phyloP scores from a whole-genome alignment of 2,113 vertebrate genomes.

The Hirundichthys speculiger region DNA sequence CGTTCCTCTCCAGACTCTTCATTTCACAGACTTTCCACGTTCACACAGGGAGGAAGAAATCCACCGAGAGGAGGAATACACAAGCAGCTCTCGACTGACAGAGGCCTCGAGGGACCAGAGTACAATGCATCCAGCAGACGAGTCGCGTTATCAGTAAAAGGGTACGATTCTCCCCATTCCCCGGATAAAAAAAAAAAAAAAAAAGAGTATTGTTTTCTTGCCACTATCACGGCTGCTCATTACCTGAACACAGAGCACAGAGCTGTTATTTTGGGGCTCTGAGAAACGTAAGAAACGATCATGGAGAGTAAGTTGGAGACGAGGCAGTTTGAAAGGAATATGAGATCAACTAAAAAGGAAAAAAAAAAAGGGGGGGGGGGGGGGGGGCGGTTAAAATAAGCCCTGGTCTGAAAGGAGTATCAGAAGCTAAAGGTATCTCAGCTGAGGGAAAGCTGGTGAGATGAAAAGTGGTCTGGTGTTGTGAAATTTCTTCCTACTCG shows the following conservation, averaged over 20 bases:
- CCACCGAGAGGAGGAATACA: constrained; percentile 46
- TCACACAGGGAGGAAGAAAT: constrained; percentile 43
- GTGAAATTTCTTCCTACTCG: no score
- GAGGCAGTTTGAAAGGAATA: background rate
- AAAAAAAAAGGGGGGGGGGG: background rate
- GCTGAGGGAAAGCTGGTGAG: background rate
- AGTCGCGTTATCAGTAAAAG: constrained; percentile 50
- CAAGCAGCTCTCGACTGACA: constrained; percentile 39
- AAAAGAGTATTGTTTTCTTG: constrained; percentile 22
- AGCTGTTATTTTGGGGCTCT: constrained; percentile 26
- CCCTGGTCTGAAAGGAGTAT: background rate
- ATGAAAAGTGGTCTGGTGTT: constrained; percentile 35
- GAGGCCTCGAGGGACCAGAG: constrained; percentile 53
- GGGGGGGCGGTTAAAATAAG: constrained; percentile 3
- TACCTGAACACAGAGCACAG: constrained; percentile 42
- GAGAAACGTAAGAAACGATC: constrained; percentile 13
- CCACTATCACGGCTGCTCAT: constrained; percentile 43
- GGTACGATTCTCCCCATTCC: constrained; percentile 39
- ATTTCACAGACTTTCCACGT: constrained; percentile 50
- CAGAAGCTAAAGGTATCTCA: constrained; percentile 30
- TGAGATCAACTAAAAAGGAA: background rate
- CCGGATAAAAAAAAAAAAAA: constrained; percentile 19
- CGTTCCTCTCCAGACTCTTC: constrained; percentile 33
- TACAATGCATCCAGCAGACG: constrained; percentile 57
- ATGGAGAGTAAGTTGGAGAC: constrained; percentile 21